Base-by-base conservation (phyloP, 1,140 invertebrate species). In the Drosophila pandora region DNA sequence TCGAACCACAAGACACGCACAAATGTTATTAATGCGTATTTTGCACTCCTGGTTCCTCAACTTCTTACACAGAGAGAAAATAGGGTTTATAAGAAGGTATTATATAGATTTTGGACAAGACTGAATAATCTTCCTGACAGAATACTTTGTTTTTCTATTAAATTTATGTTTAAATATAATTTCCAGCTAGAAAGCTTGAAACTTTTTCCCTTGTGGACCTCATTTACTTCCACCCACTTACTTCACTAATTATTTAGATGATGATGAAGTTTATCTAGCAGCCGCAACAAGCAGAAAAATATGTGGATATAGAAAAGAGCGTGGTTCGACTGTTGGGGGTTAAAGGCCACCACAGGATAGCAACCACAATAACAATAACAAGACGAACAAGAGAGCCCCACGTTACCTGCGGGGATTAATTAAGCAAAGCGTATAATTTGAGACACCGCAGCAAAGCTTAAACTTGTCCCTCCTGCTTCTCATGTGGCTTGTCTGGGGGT, bases 381-480 rank as follows among this genome's bases (percentile, higher is more conserved):
- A 50, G 17, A 53, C 32, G 13, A 57, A 55, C 69, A 50, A 78
- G 50, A 43, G 69, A 43, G 69, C 65, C 37, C 41, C 41, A 68
- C 65, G 50, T 58, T 62, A 76, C 71, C 80, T 73, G 76, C 47
- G 69, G 76, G 76, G 76, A 85, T 80, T 84, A 84, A 84, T 79
- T 84, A 85, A 73, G 58, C 67, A 80, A 84, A 85, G 62, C 72
- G 62, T 68, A 72, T 79, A 84, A 84, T 79, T 75, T 64, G 54
- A 70, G 52, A 47, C 49, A 65, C 75, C 60, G 48, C 79, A 70
- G 43, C 21, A 58, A 56, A 69, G 65, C 62, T 54, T 62, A 28
- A 67, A 55, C 43, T 58, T 80, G 23, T 52, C 41, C 17, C 45
- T 37, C n/a, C 39, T 63, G 9, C 30, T 21, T 39, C 12, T 32